These are phyloP conservation scores for Danaus melanippus DNA, from an alignment of 1,140 invertebrate genomes.

Conservation along the genomic window DNA sequence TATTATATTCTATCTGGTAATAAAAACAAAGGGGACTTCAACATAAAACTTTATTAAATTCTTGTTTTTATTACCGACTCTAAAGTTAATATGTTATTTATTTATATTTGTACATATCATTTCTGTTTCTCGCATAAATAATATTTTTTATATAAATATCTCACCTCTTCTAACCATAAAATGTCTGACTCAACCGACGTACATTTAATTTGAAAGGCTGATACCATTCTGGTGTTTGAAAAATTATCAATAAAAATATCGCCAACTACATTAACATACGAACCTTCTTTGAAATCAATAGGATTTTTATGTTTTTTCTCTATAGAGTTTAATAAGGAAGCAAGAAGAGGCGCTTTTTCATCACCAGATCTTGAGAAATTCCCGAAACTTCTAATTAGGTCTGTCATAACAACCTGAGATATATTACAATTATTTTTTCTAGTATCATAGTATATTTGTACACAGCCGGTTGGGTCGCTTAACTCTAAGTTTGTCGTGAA, in stretches of 20 bases:
- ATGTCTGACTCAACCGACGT: slow-evolving; percentile 44
- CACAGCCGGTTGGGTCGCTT: slow-evolving; percentile 50
- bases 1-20: too few species aligned
- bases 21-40: too few species aligned
- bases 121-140: slow-evolving; percentile 28
- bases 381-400: slow-evolving; percentile 32
- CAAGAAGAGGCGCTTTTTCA: slow-evolving; percentile 39
- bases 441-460: slow-evolving; percentile 48
- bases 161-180: slow-evolving; percentile 56
- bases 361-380: slow-evolving; percentile 28
- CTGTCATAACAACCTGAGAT: slow-evolving; percentile 25
- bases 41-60: too few species aligned
- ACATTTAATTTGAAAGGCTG: slow-evolving; percentile 41
- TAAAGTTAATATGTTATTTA: too few species aligned
- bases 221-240: slow-evolving; percentile 44
- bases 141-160: slow-evolving; percentile 59
- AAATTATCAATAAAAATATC: slow-evolving; percentile 54
- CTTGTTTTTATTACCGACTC: too few species aligned
- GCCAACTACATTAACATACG: slow-evolving; percentile 44
- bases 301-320: slow-evolving; percentile 29
- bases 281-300: slow-evolving; percentile 37
- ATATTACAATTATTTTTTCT: slow-evolving; percentile 38
- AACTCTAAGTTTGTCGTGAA: slow-evolving; percentile 43
- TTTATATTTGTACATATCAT: background rate
- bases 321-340: slow-evolving; percentile 38